Percentiles rank a stretch among this genome's conserved stretches.
Evolutionary conservation across 2,797 vertebrate species (phyloP).

Genomic region (Sebastiscus tertius): DNA sequence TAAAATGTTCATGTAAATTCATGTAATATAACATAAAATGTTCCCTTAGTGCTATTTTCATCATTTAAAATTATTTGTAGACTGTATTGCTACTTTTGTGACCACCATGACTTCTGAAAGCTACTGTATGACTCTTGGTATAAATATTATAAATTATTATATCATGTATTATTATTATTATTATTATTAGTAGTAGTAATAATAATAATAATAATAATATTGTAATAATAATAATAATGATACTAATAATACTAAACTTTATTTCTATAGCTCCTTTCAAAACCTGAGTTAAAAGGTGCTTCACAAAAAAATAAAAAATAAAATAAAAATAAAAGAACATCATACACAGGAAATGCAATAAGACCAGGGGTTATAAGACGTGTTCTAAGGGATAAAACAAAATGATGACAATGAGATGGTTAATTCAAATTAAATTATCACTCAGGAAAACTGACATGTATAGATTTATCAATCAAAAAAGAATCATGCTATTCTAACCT

Average conservation of each 20-base stretch:
- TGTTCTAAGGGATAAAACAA: too few relatives aligned
- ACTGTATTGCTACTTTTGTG: background rate
- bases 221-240: background rate
- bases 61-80: background rate
- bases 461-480: background rate
- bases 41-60: background rate
- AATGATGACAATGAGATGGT: background rate
- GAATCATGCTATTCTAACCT: background rate
- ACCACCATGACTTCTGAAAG: background rate
- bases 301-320: too few relatives aligned
- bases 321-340: too few relatives aligned
- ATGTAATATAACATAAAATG: background rate
- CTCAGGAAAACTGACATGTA: background rate
- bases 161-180: too few relatives aligned
- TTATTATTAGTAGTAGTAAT: too few relatives aligned
- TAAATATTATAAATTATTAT: background rate
- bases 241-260: too few relatives aligned
- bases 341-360: too few relatives aligned
- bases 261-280: too few relatives aligned
- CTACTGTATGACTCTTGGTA: background rate
- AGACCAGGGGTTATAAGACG: fast-evolving
- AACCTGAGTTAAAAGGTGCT: too few relatives aligned
- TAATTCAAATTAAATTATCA: background rate
- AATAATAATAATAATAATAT: too few relatives aligned
- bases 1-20: fast-evolving